Percentiles rank a stretch among this genome's conserved stretches.
phyloP scores from a whole-genome alignment of 2,797 vertebrate genomes.

The Discoglossus pictus region DNA sequence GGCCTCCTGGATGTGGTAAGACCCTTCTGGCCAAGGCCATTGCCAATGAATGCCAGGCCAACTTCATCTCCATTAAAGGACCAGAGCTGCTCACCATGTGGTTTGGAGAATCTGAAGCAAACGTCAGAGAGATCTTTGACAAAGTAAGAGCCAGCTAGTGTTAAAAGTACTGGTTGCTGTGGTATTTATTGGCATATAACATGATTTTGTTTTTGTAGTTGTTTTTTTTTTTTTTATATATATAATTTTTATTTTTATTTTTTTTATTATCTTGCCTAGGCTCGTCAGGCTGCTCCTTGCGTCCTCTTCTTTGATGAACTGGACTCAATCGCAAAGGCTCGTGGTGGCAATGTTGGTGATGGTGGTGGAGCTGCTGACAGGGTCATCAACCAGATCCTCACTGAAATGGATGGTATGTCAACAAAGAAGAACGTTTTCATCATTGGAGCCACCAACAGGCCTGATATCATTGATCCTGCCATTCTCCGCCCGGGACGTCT shows the following conservation, averaged over 20 bases:
- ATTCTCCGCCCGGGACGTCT: conserved; percentile 94
- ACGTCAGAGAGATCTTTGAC: conserved; percentile 97
- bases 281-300: conserved; percentile 93
- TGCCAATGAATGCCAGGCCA: conserved; percentile 97
- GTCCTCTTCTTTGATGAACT: conserved; percentile 96
- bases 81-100: conserved; percentile 98
- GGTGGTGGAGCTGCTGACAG: conserved; percentile 93
- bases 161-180: too few relatives aligned
- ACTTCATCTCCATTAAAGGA: conserved; percentile 98
- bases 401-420: conserved; percentile 98
- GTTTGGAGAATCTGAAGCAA: conserved; percentile 98
- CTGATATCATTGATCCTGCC: conserved; percentile 97
- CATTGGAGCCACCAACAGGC: conserved; percentile 95
- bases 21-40: conserved; percentile 97
- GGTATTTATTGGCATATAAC: neutral
- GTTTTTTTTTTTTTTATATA: too few relatives aligned
- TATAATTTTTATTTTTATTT: too few relatives aligned
- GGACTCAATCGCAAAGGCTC: conserved; percentile 96
- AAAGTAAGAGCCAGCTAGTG: conserved; percentile 79
- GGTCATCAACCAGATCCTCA: conserved; percentile 97
- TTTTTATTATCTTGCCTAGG: conserved; percentile 68
- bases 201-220: too few relatives aligned
- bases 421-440: conserved; percentile 99
- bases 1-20: conserved; percentile 96
- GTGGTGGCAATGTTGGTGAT: conserved; percentile 92